Conservation (phyloP, 2,797 vertebrate species). For the Centropyge bicolor region DNA sequence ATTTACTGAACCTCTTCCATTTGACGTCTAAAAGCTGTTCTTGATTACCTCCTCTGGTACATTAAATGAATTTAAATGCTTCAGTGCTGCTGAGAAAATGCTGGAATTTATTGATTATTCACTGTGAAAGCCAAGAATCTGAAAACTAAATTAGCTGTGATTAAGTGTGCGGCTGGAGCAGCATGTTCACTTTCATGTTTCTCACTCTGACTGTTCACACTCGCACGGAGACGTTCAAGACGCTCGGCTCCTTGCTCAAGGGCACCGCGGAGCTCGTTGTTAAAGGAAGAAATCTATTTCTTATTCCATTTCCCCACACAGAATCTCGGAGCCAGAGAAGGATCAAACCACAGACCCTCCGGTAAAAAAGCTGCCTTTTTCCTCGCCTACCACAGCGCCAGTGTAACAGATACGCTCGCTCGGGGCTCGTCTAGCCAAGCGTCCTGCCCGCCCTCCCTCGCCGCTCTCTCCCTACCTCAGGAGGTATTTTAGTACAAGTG, state of each 20-base stretch:
- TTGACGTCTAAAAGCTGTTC: background rate
- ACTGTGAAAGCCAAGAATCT: constrained; percentile 16
- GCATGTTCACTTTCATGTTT: constrained; percentile 18
- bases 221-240: constrained; percentile 2
- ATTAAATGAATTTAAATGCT: background rate
- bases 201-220: constrained; percentile 17
- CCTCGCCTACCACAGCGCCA: constrained; percentile 15
- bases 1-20: background rate
- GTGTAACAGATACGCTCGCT: constrained; percentile 37
- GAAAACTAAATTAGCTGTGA: constrained; percentile 24
- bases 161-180: constrained; percentile 18
- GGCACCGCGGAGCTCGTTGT: constrained; percentile 33
- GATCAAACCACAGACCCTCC: constrained; percentile 55
- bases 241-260: constrained; percentile 42
- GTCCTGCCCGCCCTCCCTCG: constrained; percentile 55
- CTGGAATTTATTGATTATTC: background rate
- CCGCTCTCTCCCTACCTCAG: constrained; percentile 63
- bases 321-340: constrained; percentile 42
- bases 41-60: background rate
- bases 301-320: constrained; percentile 45
- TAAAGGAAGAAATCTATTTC: constrained; percentile 60
- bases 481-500: constrained; percentile 77
- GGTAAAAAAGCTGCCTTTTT: background rate
- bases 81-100: background rate
- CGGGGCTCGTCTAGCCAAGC: constrained; percentile 32